These are phyloP conservation scores for Phalloptychus januarius DNA, from an alignment of 2,797 vertebrate species.

Conservation along the genomic window DNA sequence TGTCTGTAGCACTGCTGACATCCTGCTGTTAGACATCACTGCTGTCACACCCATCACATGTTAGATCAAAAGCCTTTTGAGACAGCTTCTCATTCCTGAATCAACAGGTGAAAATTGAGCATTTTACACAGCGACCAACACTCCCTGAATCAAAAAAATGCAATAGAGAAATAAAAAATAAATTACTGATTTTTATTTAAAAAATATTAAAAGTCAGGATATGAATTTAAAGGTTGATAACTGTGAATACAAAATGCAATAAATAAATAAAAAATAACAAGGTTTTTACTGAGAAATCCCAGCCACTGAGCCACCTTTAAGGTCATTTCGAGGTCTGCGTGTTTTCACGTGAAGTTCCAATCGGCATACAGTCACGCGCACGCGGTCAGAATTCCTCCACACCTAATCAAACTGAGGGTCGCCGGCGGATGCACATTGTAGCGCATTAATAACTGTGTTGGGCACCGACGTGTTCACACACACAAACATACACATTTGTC, in stretches of 20 bases:
- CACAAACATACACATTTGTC: constrained; percentile 39
- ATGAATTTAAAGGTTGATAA: background rate
- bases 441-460: background rate
- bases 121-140: background rate
- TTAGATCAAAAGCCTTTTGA: background rate
- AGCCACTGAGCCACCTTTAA: constrained; percentile 4
- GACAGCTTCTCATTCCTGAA: background rate
- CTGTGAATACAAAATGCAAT: background rate
- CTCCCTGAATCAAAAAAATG: background rate
- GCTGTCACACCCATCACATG: background rate
- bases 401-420: constrained; percentile 1
- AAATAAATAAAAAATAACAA: background rate
- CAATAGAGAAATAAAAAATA: background rate
- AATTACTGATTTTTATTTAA: background rate
- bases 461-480: background rate
- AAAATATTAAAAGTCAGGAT: background rate
- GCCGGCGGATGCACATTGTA: constrained; percentile 11
- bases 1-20: background rate
- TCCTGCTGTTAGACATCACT: background rate
- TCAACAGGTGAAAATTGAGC: background rate
- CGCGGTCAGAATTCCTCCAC: background rate
- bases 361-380: background rate
- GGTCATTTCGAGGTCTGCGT: constrained; percentile 29
- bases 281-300: constrained; percentile 8
- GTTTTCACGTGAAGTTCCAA: background rate